Evolutionary conservation across 2,113 vertebrate species (phyloP), one percentile per base, ranked within the genome.

Genomic region (Pogonocichla stellata): DNA sequence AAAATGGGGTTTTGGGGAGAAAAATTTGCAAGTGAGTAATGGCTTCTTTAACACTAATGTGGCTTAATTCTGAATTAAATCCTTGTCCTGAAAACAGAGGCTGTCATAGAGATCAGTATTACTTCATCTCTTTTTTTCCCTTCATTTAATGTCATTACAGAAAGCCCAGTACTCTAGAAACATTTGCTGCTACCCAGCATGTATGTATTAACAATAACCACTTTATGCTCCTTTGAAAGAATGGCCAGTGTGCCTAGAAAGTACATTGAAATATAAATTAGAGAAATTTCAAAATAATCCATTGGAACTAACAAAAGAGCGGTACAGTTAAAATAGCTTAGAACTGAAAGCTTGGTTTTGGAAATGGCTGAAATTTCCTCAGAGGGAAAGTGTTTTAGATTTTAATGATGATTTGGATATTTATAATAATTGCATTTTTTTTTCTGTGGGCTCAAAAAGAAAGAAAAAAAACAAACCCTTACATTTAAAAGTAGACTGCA

Each of bases 21-120:
- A 47, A 29, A 95, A 96, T 94, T 93, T 95, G 90, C 85, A 88
- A 96, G 69, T 94, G 80, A 97, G 93, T 86, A 97, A 97, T 96
- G 78, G 90, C 86, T 96, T 96, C 90, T 97, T 95, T 97, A 94
- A 93, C 80, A 92, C 92, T 96, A 96, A 95, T 94, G 91, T 94
- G 78, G 61, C 51, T 95, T 97, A 95, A 97, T 96, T 95, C 94
- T 97, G 97, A 97, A 97, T 97, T 93, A 96, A 97, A 92, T 96
- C 95, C 94, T 96, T 97, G 96, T 97, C 86, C 93, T 93, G 69
- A 61, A 95, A 86, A 97, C 92, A 97, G 92, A 97, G 90, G 70
- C 93, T 97, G 94, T 94, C 95, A 95, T 73, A 95, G 94, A 94
- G 66, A 96, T 92, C 90, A 87, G 88, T 92, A 95, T 97, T 96